Base-by-base conservation (phyloP, 2,113 vertebrate genomes). In the Psettodes erumei region DNA sequence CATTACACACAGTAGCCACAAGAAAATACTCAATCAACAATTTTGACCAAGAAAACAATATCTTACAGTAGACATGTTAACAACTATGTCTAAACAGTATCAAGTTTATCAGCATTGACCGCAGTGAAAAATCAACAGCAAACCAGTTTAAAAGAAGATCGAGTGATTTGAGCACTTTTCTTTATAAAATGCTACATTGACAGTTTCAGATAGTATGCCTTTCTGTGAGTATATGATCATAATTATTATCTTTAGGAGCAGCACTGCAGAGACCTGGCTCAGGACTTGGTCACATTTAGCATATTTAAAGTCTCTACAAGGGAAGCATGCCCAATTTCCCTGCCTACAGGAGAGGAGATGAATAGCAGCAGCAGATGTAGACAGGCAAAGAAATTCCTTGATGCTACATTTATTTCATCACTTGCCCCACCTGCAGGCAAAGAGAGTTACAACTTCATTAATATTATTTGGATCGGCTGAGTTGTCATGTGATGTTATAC, bases 11-110 rank as follows among this genome's bases (percentile, higher is more conserved):
- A 65, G 21, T 33, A 37, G 8, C 23, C 48, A 68, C 37, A 62
- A 51, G 8, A 48, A 32, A 37, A 28, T 59, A 12, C 8, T 30
- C 23, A 43, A 11, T 1, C 9, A 54, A 27, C 47, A n/a, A 32
- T 18, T 33, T 7, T 5, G 67, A 43, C n/a, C 9, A 21, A 8
- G n/a, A 28, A 73, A 80, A 40, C 0, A 23, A 15, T 23, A 42
- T 35, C 38, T 23, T 21, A 63, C 43, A 59, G 35, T 58, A 53
- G 43, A 67, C 25, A 19, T 8, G 45, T n/a, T 67, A 53, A 67
- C 16, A 47, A 15, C 13, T 37, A 38, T 25, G 59, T 19, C 23
- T 54, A 48, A 40, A 74, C 38, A 5, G 32, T 38, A 62, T 12
- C n/a, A 33, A 23, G 35, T 28, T 60, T 23, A 23, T 28, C 19